Evolutionary conservation across 2,113 vertebrate genomes (phyloP).

Genomic region (Gasterosteus aculeatus): DNA sequence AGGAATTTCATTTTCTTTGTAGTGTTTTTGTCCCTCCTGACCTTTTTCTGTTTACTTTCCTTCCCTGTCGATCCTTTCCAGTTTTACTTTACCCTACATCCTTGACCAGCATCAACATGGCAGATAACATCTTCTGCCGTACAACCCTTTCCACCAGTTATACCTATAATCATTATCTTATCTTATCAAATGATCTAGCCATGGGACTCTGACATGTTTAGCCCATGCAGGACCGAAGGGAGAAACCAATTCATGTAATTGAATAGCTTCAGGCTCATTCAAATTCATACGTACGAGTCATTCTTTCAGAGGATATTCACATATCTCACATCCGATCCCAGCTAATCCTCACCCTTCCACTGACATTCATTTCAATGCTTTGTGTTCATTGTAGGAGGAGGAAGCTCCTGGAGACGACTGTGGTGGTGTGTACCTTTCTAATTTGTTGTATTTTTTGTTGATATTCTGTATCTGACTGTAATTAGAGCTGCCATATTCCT

Average conservation of each 20-base stretch:
- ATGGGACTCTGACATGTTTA: neutral
- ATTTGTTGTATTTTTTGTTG: neutral
- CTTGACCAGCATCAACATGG: neutral
- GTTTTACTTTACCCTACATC: neutral
- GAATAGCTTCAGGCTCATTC: neutral
- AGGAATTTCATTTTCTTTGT: neutral
- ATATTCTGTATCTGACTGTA: neutral
- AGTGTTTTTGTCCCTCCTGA: neutral
- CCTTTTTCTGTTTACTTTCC: neutral
- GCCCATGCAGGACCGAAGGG: neutral
- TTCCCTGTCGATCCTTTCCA: no score
- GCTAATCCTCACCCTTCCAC: neutral
- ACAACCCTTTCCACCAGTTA: neutral
- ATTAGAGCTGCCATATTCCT: neutral
- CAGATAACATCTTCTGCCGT: neutral
- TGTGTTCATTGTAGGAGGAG: conserved; percentile 57
- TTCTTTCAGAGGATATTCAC: neutral
- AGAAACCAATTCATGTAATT: neutral
- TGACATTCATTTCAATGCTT: neutral
- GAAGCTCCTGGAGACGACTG: conserved; percentile 67
- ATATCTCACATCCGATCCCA: neutral
- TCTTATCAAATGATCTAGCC: neutral
- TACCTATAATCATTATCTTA: neutral
- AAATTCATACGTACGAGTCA: neutral
- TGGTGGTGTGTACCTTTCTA: conserved; percentile 61